These are phyloP conservation scores for Rhegmatorhina hoffmannsi DNA, from an alignment of 2,113 vertebrate species.

Conservation along the genomic window DNA sequence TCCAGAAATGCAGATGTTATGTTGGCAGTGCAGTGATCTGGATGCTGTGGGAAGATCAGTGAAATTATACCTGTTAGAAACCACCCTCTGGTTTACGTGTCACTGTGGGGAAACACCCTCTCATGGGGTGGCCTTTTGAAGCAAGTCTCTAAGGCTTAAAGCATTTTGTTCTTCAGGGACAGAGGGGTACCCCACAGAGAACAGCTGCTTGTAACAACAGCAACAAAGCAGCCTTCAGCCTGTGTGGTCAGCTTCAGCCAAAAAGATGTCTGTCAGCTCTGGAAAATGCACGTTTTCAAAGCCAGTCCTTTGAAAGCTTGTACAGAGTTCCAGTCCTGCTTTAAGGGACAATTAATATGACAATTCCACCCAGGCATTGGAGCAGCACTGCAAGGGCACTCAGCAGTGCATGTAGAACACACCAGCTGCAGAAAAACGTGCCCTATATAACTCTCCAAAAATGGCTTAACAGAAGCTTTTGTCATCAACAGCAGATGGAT, in stretches of 20 bases:
- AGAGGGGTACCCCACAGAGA: neutral
- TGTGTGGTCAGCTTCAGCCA: neutral
- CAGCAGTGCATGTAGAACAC: accelerated
- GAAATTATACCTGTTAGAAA: neutral
- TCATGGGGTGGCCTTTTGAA: neutral
- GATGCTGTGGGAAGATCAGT: conserved; percentile 66
- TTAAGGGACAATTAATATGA: neutral
- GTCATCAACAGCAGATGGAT: neutral
- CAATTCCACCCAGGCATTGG: neutral
- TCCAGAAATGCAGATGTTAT: conserved; percentile 79
- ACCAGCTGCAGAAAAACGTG: neutral
- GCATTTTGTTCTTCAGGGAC: neutral
- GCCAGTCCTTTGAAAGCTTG: neutral
- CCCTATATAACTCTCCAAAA: neutral
- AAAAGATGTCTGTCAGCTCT: neutral
- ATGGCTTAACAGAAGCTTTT: neutral
- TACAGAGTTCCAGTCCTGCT: neutral
- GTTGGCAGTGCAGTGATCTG: conserved; percentile 54
- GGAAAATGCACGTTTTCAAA: neutral
- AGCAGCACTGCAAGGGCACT: neutral
- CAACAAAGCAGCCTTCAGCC: neutral
- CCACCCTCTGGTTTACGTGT: neutral
- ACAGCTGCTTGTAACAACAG: neutral
- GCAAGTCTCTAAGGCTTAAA: neutral
- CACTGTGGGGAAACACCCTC: neutral